Base-by-base conservation (phyloP, 2,113 vertebrate genomes). In the Gallinago media region DNA sequence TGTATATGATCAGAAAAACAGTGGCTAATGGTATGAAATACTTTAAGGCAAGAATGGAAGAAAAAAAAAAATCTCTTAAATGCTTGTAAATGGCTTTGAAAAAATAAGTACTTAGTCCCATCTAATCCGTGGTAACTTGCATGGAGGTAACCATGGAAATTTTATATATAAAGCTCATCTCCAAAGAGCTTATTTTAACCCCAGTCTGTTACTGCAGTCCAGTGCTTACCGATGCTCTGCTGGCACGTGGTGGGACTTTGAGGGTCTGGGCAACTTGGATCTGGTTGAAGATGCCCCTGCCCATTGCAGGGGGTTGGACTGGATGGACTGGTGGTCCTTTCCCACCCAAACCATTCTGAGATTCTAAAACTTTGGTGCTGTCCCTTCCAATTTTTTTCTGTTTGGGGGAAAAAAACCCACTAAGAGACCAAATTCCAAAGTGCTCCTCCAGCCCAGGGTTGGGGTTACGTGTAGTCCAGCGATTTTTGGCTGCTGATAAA, bases 111-210 rank as follows among this genome's bases (percentile, higher is more conserved):
- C 70, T 80, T 70, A 66, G 78, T 80, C 74, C 88, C 25, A 8
- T 73, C 61, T 92, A 42, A 82, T 50, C 80, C 75, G 22, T 73
- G 56, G 42, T 81, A 85, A 86, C 42, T 81, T 68, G 54, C 58
- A n/a, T 54, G 49, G 84, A 91, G 73, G 85, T 86, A 92, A 91
- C 84, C 70, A 90, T 96, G 94, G 92, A 95, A 90, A 88, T 95
- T n/a, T 82, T 42, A 50, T 88, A 74, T 86, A 72, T 74, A 75
- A 75, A 94, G 38, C 81, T 89, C 76, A 31, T 74, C 77, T 58
- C 73, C 77, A 50, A 74, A 76, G 40, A 36, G 81, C 68, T 87
- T 59, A 62, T 88, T 92, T 70, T 73, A 79, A 88, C 67, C 65
- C 49, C 2, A 16, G 1, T 78, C 59, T 55, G 87, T 70, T 73